These are phyloP conservation scores for Myrmecophaga tridactyla DNA, from an alignment of 2,113 vertebrate genomes.

Conservation along the genomic window DNA sequence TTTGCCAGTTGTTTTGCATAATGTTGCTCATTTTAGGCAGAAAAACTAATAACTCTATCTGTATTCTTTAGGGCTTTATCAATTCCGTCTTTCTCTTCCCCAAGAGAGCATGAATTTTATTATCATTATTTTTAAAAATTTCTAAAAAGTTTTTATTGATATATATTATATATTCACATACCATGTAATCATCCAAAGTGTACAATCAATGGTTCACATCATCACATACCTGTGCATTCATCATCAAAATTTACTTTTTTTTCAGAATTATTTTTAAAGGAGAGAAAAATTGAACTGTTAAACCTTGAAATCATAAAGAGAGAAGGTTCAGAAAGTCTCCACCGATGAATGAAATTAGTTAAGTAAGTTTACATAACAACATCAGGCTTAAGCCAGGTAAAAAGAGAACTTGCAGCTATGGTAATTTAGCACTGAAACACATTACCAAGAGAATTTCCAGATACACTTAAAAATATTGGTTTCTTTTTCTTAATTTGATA, in stretches of 20 bases:
- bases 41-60: not conserved
- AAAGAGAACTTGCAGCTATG: not conserved
- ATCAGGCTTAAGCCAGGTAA: not conserved
- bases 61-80: not conserved
- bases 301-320: not conserved
- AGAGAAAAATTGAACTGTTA: conserved; percentile 16
- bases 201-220: no score
- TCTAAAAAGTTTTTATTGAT: no score
- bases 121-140: no score
- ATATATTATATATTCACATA: no score
- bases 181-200: no score
- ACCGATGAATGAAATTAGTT: not conserved
- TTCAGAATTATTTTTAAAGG: conserved; percentile 33
- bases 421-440: not conserved
- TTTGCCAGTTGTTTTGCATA: not conserved
- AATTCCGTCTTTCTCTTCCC: conserved; percentile 24
- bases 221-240: no score
- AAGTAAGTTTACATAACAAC: not conserved
- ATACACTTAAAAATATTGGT: not conserved
- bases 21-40: not conserved
- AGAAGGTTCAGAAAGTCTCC: not conserved
- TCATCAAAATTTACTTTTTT: no score
- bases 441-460: not conserved
- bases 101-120: no score
- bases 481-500: not conserved